These are phyloP conservation scores for Andrena camellia DNA, from an alignment of 2,888 invertebrate genomes.

Conservation along the genomic window DNA sequence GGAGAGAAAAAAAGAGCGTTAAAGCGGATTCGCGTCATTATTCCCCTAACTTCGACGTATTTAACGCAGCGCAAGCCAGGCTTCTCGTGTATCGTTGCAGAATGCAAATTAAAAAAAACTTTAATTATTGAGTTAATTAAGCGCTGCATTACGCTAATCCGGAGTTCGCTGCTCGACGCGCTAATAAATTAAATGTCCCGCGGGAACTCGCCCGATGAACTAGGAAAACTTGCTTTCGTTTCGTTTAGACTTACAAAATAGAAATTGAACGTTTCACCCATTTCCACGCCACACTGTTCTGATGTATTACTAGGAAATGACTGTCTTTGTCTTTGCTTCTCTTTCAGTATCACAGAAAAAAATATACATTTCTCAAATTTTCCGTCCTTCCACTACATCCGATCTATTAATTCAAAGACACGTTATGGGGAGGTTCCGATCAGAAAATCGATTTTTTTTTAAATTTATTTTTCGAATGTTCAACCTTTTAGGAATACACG, in stretches of 20 bases:
- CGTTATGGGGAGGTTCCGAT: no score
- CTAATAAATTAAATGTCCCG: constrained; percentile 34
- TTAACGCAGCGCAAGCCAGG: constrained; percentile 3
- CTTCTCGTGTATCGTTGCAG: constrained; percentile 7
- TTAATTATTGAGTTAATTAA: constrained; percentile 39
- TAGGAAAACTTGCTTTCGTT: background rate
- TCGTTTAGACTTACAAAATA: background rate
- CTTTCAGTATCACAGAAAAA: no score
- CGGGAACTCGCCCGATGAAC: constrained; percentile 4
- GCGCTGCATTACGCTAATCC: constrained; percentile 15
- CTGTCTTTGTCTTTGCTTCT: no score
- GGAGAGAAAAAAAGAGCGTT: background rate
- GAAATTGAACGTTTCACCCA: no score
- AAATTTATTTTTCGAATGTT: no score
- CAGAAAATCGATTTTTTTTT: no score
- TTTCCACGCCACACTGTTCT: no score
- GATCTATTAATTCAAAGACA: no score
- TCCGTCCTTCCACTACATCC: no score
- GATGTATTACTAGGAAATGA: no score
- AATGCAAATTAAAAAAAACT: constrained; percentile 24
- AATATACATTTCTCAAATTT: no score
- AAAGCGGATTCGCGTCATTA: constrained; percentile 21
- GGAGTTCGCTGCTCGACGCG: constrained; percentile 6
- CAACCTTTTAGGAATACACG: no score
- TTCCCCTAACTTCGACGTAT: constrained; percentile 9